phyloP scores from a whole-genome alignment of 2,113 vertebrate species.

The Alexandromys fortis region DNA sequence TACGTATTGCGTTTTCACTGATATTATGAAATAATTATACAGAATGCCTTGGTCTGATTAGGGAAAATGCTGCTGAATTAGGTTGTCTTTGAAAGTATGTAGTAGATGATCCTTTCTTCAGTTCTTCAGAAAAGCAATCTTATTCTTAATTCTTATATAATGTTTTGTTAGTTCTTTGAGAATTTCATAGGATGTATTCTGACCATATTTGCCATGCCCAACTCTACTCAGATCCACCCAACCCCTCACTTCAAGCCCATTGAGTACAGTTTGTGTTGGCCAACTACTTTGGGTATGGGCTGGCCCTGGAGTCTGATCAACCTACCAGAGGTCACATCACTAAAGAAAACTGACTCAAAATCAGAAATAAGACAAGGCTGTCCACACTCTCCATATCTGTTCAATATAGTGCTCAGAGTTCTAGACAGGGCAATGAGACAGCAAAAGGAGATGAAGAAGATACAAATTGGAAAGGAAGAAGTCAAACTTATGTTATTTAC shows the following conservation, averaged over 20 bases:
- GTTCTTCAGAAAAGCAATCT: neutral
- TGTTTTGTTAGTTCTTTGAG: neutral
- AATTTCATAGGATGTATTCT: neutral
- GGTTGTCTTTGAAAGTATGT: neutral
- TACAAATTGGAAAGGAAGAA: no score
- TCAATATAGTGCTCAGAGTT: no score
- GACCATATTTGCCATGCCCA: neutral
- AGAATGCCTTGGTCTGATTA: constrained; percentile 39
- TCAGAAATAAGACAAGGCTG: no score
- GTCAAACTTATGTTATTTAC: no score
- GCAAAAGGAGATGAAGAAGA: no score
- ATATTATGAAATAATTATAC: constrained; percentile 69
- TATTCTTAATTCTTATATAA: constrained; percentile 17
- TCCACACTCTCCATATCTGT: no score
- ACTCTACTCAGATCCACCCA: neutral
- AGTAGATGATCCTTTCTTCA: neutral
- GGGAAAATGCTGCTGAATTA: neutral
- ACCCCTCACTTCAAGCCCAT: neutral
- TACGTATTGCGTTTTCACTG: neutral
- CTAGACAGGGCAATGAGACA: no score
- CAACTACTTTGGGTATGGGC: neutral
- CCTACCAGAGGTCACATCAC: no score
- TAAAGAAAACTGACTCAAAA: neutral
- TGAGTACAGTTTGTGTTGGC: neutral
- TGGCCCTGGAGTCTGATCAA: neutral